Evolutionary conservation across 2,888 invertebrate genomes (phyloP), one percentile per base, ranked within the genome.

Genomic region (Amphipyra berbera): DNA sequence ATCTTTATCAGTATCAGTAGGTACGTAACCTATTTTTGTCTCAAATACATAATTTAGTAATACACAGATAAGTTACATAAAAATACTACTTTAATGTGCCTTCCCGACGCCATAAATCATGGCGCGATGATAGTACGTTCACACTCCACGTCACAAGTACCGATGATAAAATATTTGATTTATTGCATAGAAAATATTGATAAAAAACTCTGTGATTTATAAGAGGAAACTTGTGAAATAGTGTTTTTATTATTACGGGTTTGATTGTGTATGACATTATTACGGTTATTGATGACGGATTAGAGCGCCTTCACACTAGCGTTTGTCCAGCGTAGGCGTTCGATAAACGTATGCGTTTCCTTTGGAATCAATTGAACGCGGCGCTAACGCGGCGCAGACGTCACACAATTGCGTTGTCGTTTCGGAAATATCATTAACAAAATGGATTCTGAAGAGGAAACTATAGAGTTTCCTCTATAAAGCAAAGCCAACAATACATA

Each of bases 131-230:
- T 77, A 76, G 62, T 55, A 56, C 50, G 65, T 74, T 76, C 77
- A 76, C 74, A 73, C 63, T 73, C 59, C 6, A 40, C 44, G 74
- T 71, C 61, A 58, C 45, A 45, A 60, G 59, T 53, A 58, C 44
- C 53, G 50, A 47, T 58, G 77, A 77, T 77, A 30, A 77, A 58
- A 46, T 47, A 60, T 71, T 41, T 68, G 74, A 74, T 74, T 64
- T 66, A 71, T 77, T 62, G 45, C 55, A 58, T 64, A 64, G 46
- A 61, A 61, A 61, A 69, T 69, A 61, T 73, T 76, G 61, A 76
- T 76, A 75, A 65, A 67, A 62, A 49, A 37, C 49, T 49, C 49
- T 47, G n/a, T 57, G 59, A 72, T 72, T 76, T 72, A 72, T 76
- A 60, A 49, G 14, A 35, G 52, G 61, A 64, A 55, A 62, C 13